phyloP scores from a whole-genome alignment of 2,113 vertebrate genomes.

The Triplophysa rosa region DNA sequence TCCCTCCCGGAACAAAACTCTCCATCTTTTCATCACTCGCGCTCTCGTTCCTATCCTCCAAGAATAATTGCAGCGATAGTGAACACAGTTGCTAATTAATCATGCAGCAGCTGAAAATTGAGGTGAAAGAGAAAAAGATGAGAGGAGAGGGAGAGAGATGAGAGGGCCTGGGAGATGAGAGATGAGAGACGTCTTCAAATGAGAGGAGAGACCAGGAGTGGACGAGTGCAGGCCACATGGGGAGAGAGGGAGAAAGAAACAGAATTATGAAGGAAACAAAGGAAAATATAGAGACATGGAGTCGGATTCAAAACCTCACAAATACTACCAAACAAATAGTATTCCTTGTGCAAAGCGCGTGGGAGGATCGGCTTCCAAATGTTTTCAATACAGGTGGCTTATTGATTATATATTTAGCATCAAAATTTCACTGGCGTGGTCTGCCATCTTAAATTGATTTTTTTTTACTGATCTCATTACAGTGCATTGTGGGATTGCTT shows the following conservation, averaged over 20 bases:
- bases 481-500: no score
- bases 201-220: slow-evolving; percentile 36
- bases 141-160: slow-evolving; percentile 44
- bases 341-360: no score
- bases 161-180: slow-evolving; percentile 58
- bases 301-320: no score
- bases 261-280: slow-evolving; percentile 71
- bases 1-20: slow-evolving; percentile 25
- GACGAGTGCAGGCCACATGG: slow-evolving; percentile 49
- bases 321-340: no score
- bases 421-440: no score
- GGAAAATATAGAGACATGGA: slow-evolving; percentile 64
- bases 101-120: slow-evolving; percentile 78
- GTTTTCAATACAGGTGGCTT: no score
- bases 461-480: no score
- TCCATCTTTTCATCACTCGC: slow-evolving; percentile 4
- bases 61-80: slow-evolving; percentile 77
- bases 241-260: slow-evolving; percentile 40
- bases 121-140: slow-evolving; percentile 68
- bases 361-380: no score
- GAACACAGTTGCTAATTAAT: slow-evolving; percentile 79
- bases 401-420: no score
- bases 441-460: no score
- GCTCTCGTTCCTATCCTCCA: slow-evolving; percentile 52
- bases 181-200: slow-evolving; percentile 64